A percentile compares a stretch with the other conserved stretches of the same genome.
phyloP scores from a whole-genome alignment of 2,113 vertebrate species.

The Barbus barbus region DNA sequence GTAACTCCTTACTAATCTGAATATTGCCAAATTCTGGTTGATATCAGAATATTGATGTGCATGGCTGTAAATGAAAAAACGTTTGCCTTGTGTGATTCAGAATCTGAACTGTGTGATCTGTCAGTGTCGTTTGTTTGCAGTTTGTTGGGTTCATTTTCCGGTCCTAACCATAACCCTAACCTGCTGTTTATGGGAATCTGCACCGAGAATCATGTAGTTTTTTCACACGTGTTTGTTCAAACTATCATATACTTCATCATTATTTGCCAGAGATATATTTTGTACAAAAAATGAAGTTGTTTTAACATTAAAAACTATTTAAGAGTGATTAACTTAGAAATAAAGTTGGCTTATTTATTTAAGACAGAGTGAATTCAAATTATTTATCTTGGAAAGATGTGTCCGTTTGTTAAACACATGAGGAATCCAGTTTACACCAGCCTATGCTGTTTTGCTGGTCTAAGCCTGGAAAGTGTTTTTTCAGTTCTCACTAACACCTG shows the following conservation, averaged over 20 bases:
- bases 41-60: neutral
- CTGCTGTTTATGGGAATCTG: no score
- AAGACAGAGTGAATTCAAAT: neutral
- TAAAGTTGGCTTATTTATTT: conserved; percentile 30
- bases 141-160: no score
- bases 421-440: neutral
- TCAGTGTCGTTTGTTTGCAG: no score
- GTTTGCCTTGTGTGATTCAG: no score
- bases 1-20: neutral
- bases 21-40: neutral
- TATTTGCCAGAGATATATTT: neutral
- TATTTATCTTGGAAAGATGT: neutral
- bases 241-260: neutral
- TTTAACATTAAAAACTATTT: neutral
- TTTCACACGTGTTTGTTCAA: neutral
- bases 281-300: conserved; percentile 1
- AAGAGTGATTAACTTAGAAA: neutral
- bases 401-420: neutral
- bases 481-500: neutral
- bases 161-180: no score
- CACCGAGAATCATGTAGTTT: no score
- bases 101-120: no score
- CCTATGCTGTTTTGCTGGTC: neutral
- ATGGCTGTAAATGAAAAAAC: neutral
- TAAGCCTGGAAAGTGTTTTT: no score